phyloP scores from a whole-genome alignment of 2,113 vertebrate species.

The Melanostigma gelatinosum region DNA sequence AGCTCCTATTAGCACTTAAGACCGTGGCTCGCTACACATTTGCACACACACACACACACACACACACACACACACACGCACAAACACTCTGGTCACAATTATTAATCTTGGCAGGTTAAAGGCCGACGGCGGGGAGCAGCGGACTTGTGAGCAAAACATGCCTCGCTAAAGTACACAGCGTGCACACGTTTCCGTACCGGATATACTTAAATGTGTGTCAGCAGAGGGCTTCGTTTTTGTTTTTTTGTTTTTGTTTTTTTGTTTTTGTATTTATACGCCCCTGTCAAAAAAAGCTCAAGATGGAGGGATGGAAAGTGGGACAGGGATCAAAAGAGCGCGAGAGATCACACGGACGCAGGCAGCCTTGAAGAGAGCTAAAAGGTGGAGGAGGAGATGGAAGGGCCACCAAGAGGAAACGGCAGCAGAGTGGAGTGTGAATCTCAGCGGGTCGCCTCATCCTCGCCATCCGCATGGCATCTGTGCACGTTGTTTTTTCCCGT shows the following conservation, averaged over 20 bases:
- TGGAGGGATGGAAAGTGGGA: conserved; percentile 50
- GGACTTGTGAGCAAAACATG: not conserved
- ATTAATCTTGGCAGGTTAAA: conserved; percentile 65
- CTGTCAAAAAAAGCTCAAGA: conserved; percentile 64
- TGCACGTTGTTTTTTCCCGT: conserved; percentile 34
- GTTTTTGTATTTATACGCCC: conserved; percentile 32
- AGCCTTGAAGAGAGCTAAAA: conserved; percentile 58
- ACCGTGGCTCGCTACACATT: conserved; percentile 45
- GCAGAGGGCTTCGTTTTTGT: conserved; percentile 51
- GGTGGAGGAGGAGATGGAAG: conserved; percentile 66
- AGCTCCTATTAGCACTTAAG: conserved; percentile 78
- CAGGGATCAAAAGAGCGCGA: conserved; percentile 55
- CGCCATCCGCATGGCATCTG: conserved; percentile 49
- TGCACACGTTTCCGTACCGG: conserved; percentile 23
- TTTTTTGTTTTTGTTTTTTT: too few relatives aligned
- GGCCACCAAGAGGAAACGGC: conserved; percentile 41
- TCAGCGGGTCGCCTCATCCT: conserved; percentile 69
- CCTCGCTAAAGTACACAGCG: conserved; percentile 7
- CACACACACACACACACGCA: conserved; percentile 46
- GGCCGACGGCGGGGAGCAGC: not conserved
- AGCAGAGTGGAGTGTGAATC: conserved; percentile 68
- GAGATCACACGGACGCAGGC: conserved; percentile 63
- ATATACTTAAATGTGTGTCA: conserved; percentile 31
- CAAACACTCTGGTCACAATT: conserved; percentile 35
- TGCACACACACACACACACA: conserved; percentile 32